Evolutionary conservation across 2,797 vertebrate species (phyloP), one percentile per base, ranked within the genome.

Genomic region (Xenops minutus): DNA sequence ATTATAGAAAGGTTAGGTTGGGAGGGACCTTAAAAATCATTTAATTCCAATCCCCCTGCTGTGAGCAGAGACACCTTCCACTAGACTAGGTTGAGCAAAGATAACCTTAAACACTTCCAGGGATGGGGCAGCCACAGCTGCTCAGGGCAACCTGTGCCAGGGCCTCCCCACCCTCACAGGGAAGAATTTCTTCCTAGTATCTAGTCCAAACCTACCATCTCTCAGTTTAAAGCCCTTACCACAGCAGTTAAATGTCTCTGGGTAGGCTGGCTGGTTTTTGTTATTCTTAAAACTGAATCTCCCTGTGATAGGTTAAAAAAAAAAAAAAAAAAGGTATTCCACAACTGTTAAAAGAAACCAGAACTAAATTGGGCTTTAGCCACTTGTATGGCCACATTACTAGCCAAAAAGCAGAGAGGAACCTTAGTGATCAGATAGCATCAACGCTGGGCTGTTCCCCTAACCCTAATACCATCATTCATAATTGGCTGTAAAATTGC

Each of bases 401-500:
- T 63, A n/a, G 14, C 10, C 30, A 61, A 27, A 26, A 87, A 22
- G 29, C 56, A 76, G 49, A 67, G 54, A 67, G 29, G 37, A 84
- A 59, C 67, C 63, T 48, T 51, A 41, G 54, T 67, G 36, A 51
- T 78, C 56, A 58, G 36, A 10, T 7, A 66, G 54, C 61, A 92
- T 73, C 75, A 52, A 0, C 56, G 39, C 43, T 89, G 78, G 41
- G 32, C 69, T 86, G 66, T 82, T 89, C 64, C 43, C 67, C 20
- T 87, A 22, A 56, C 41, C 19, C 55, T 81, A 22, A 62, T 17
- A 85, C 76, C 54, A 71, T 79, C 51, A 21, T 51, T 90, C 69
- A 36, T 86, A 91, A 91, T 84, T 91, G 87, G 26, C 85, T 82
- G 17, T 89, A 94, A 94, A 95, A 85, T 62, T 64, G 16, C 71